These are phyloP conservation scores for Spongilla lacustris DNA, from an alignment of 37 sponge, comb jelly and placozoan genomes.

Conservation along the genomic window DNA sequence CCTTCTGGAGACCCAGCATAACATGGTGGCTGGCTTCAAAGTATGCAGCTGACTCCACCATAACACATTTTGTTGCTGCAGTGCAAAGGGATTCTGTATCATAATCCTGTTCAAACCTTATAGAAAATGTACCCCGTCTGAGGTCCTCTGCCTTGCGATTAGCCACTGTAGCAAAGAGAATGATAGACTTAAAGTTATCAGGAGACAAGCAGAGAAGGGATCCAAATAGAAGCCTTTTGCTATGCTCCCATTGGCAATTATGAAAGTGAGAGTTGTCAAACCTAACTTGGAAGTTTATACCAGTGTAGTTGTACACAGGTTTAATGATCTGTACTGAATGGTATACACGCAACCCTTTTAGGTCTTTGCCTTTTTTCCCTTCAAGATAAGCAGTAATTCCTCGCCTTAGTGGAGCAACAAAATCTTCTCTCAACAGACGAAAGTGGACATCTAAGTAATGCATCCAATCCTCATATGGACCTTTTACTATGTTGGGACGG, in stretches of 20 bases:
- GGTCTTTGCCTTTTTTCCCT: conserved; percentile 15
- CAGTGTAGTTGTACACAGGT: conserved; percentile 28
- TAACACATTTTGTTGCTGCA: conserved; percentile 14
- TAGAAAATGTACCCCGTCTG: conserved; percentile 34
- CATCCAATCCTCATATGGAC: conserved; percentile 67
- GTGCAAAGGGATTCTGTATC: not conserved
- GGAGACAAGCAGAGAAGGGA: conserved; percentile 86
- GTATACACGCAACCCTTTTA: conserved; percentile 68
- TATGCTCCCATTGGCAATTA: conserved; percentile 64
- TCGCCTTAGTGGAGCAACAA: conserved; percentile 80
- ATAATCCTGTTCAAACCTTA: conserved; percentile 44
- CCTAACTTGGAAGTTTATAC: conserved; percentile 55
- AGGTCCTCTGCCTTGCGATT: conserved; percentile 60
- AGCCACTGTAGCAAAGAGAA: conserved; percentile 80
- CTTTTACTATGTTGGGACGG: conserved; percentile 57
- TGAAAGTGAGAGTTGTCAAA: conserved; percentile 53
- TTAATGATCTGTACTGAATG: conserved; percentile 45
- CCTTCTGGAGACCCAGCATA: conserved; percentile 62
- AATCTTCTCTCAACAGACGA: conserved; percentile 87
- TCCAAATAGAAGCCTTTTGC: conserved; percentile 78
- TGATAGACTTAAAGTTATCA: conserved; percentile 23
- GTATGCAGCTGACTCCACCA: conserved; percentile 88
- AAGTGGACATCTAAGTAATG: conserved; percentile 89
- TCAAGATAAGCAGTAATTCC: conserved; percentile 60
- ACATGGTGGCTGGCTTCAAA: conserved; percentile 87